Evolutionary conservation across 2,888 invertebrate species (phyloP).

Genomic region (Dendrolimus pini): DNA sequence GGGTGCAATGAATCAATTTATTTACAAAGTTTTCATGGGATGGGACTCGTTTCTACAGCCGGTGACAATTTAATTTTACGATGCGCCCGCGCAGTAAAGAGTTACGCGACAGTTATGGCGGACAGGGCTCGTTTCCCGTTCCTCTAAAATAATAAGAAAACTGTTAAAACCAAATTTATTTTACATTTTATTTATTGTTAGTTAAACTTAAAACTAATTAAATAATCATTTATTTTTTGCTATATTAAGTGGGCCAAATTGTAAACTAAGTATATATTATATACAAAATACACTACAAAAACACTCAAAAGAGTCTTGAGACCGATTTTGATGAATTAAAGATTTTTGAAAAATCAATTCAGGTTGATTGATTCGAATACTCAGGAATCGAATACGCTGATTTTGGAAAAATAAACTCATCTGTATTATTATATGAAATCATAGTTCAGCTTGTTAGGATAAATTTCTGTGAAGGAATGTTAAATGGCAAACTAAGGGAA

Average conservation of each 20-base stretch:
- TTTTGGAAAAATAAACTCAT: too few relatives aligned
- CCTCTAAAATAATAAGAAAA: slow-evolving; percentile 19
- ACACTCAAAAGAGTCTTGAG: too few relatives aligned
- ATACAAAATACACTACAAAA: too few relatives aligned
- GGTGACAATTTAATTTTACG: slow-evolving; percentile 75
- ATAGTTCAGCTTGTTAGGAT: too few relatives aligned
- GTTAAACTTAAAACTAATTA: background rate
- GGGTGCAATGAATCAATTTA: slow-evolving; percentile 56
- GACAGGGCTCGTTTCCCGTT: slow-evolving; percentile 57
- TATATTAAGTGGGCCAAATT: slow-evolving; percentile 11
- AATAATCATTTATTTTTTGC: slow-evolving; percentile 5
- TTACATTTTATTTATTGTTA: background rate
- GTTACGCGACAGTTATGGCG: slow-evolving; percentile 73
- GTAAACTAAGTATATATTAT: too few relatives aligned
- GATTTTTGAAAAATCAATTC: too few relatives aligned
- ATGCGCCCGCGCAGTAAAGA: slow-evolving; percentile 58
- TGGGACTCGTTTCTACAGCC: slow-evolving; percentile 47
- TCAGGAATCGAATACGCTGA: too few relatives aligned
- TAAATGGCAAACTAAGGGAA: too few relatives aligned
- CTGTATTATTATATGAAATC: too few relatives aligned
- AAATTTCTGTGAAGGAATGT: too few relatives aligned
- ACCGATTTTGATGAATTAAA: too few relatives aligned
- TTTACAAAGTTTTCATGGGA: slow-evolving; percentile 44
- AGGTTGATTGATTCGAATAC: too few relatives aligned
- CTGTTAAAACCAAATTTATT: slow-evolving; percentile 3